Percentiles rank a stretch among this genome's conserved stretches.
Evolutionary conservation across 2,797 vertebrate species (phyloP).

Genomic region (Gobionotothen gibberifrons): DNA sequence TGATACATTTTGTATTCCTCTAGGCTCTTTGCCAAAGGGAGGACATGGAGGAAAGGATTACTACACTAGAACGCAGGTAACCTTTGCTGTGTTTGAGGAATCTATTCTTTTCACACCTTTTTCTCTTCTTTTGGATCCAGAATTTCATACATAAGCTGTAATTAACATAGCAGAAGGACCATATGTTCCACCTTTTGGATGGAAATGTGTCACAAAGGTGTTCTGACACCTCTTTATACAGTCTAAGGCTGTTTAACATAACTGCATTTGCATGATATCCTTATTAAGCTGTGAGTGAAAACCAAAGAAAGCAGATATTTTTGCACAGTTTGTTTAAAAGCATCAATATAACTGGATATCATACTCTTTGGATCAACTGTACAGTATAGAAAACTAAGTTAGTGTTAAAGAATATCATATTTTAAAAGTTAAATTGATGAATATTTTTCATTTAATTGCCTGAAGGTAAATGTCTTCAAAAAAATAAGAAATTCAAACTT

Average conservation of each 20-base stretch:
- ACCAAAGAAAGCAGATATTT: background rate
- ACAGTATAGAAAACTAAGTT: no score
- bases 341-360: no score
- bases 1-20: constrained; percentile 25
- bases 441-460: background rate
- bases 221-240: constrained; percentile 33
- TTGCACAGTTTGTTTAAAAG: background rate
- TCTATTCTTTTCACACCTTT: no score
- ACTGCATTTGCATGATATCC: constrained; percentile 32
- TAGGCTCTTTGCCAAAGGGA: constrained; percentile 93
- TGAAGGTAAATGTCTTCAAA: background rate
- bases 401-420: no score
- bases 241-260: constrained; percentile 37
- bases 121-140: background rate
- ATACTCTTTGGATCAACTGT: no score
- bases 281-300: constrained; percentile 11
- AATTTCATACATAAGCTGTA: constrained; percentile 13
- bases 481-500: background rate
- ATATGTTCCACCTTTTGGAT: constrained; percentile 57
- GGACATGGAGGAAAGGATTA: constrained; percentile 96
- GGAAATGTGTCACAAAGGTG: constrained; percentile 39
- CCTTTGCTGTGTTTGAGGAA: background rate
- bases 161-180: constrained; percentile 26
- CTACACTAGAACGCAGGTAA: constrained; percentile 91
- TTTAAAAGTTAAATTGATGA: background rate